phyloP scores from a whole-genome alignment of 1,140 invertebrate genomes.

The Ephestia elutella region DNA sequence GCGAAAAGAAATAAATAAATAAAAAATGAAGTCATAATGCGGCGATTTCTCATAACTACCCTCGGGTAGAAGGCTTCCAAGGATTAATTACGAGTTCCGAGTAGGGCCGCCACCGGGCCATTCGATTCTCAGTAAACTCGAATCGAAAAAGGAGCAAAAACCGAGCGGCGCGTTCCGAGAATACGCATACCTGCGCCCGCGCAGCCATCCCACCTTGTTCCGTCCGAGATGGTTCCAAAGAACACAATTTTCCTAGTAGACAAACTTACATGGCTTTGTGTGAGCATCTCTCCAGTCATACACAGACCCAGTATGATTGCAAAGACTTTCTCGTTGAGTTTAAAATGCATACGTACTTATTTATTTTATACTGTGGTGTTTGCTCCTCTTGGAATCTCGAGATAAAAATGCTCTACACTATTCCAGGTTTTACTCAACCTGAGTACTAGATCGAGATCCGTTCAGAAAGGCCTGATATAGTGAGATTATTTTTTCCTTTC shows the following conservation, averaged over 20 bases:
- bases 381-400: too few species aligned
- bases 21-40: conserved; percentile 55
- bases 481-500: neutral
- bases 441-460: too few species aligned
- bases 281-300: conserved; percentile 23
- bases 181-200: conserved; percentile 65
- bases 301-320: conserved; percentile 17
- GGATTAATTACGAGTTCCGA: conserved; percentile 71
- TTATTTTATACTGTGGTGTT: too few species aligned
- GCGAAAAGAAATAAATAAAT: conserved; percentile 39
- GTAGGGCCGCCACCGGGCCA: conserved; percentile 68
- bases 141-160: conserved; percentile 73
- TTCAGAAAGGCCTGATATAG: too few species aligned
- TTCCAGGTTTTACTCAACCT: too few species aligned
- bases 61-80: conserved; percentile 65
- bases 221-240: conserved; percentile 41
- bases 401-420: too few species aligned
- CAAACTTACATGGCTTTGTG: neutral
- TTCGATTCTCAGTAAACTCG: conserved; percentile 66
- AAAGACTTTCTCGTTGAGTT: neutral
- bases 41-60: conserved; percentile 65
- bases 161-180: conserved; percentile 57
- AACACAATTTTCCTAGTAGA: conserved; percentile 59
- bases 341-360: too few species aligned
- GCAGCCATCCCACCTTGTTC: conserved; percentile 50